These are phyloP conservation scores for Plutomurus gul DNA, from an alignment of 1,140 invertebrate species.

Conservation along the genomic window DNA sequence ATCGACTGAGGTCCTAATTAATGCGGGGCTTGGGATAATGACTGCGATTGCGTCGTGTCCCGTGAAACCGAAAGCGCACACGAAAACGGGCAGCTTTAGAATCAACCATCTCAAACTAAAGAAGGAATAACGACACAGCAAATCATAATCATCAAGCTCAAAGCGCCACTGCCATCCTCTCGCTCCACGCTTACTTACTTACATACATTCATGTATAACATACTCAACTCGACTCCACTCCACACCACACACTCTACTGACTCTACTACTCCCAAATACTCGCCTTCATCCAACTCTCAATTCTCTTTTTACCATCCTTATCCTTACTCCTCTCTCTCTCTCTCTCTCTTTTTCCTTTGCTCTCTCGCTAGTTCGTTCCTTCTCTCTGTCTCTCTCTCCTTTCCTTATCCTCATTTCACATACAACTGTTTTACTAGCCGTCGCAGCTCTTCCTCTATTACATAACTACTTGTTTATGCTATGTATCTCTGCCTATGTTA, in stretches of 20 bases:
- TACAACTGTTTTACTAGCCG: not conserved
- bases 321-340: not conserved
- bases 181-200: not conserved
- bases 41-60: slow-evolving; percentile 53
- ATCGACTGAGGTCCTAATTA: slow-evolving; percentile 54
- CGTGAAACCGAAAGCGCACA: slow-evolving; percentile 51
- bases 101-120: slow-evolving; percentile 49
- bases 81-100: slow-evolving; percentile 45
- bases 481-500: not conserved
- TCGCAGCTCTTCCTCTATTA: not conserved
- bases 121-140: slow-evolving; percentile 51
- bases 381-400: not conserved
- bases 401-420: not conserved
- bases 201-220: slow-evolving; percentile 10
- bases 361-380: not conserved
- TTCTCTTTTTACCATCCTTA: not conserved
- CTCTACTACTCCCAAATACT: not conserved
- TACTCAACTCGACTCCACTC: not conserved
- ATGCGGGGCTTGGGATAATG: slow-evolving; percentile 54
- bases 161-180: slow-evolving; percentile 39
- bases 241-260: not conserved
- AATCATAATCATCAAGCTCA: slow-evolving; percentile 51
- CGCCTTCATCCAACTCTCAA: no score
- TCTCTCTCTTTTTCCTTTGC: not conserved
- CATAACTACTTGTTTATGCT: not conserved